phyloP scores from a whole-genome alignment of 2,888 invertebrate genomes.

The Mythimna pallens region DNA sequence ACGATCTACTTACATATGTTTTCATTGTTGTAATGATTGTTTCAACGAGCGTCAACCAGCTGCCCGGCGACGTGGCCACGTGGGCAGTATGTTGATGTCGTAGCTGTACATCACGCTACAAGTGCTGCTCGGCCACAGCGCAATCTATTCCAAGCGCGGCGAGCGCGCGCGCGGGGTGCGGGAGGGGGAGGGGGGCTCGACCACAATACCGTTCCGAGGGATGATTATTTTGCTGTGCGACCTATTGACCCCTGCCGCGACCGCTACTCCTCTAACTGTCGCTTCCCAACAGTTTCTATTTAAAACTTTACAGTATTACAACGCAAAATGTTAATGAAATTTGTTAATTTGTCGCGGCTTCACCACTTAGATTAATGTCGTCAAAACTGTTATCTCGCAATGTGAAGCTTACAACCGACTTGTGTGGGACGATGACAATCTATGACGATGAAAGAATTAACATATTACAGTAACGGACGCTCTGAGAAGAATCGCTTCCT shows the following conservation, averaged over 20 bases:
- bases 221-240: conserved; percentile 24
- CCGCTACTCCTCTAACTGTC: conserved; percentile 24
- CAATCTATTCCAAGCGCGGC: conserved; percentile 15
- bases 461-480: background rate
- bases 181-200: background rate
- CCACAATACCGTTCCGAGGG: conserved; percentile 32
- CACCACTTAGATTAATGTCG: conserved; percentile 23
- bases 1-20: background rate
- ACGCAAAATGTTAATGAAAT: conserved; percentile 17
- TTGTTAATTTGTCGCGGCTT: conserved; percentile 6
- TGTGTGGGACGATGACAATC: background rate
- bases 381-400: background rate
- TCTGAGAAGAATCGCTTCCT: background rate
- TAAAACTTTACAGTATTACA: conserved; percentile 10
- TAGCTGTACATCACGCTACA: background rate
- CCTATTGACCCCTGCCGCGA: conserved; percentile 25
- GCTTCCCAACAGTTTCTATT: conserved; percentile 22
- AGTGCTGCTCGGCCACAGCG: conserved; percentile 10
- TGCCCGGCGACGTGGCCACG: background rate
- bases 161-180: background rate
- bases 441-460: background rate
- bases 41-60: too few species aligned
- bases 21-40: background rate
- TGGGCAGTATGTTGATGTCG: background rate
- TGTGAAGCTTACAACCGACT: background rate